A percentile compares a stretch with the other conserved stretches of the same genome.
Evolutionary conservation across 2,888 invertebrate species (phyloP).

Genomic region (Amphipoea oculea): DNA sequence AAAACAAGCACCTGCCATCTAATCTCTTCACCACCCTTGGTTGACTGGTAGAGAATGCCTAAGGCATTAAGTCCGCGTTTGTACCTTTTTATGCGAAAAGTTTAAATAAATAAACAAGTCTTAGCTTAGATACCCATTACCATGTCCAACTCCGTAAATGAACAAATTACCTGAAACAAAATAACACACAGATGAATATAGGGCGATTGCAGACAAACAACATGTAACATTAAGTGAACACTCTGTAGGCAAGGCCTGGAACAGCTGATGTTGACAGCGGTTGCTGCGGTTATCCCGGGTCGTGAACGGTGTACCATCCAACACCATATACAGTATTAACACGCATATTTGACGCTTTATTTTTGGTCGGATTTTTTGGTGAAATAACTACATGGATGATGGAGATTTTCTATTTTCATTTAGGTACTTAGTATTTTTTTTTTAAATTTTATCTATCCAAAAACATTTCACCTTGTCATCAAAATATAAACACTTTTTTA

Average conservation of each 20-base stretch:
- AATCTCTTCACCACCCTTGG: no score
- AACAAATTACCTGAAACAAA: conserved; percentile 66
- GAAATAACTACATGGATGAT: conserved; percentile 20
- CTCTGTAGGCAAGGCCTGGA: conserved; percentile 68
- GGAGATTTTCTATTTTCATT: background rate
- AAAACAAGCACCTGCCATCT: background rate
- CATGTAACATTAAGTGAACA: conserved; percentile 61
- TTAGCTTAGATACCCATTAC: conserved; percentile 48
- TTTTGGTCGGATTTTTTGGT: conserved; percentile 31
- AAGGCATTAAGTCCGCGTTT: no score
- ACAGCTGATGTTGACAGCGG: conserved; percentile 86
- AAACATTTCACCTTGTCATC: no score
- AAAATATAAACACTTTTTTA: background rate
- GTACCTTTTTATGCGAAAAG: no score
- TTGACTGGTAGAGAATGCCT: no score
- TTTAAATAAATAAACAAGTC: background rate
- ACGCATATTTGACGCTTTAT: conserved; percentile 56
- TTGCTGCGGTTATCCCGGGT: conserved; percentile 77
- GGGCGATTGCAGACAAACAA: conserved; percentile 50
- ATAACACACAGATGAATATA: conserved; percentile 50
- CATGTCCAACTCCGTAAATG: conserved; percentile 45
- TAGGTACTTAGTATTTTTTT: no score
- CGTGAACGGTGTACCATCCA: conserved; percentile 60
- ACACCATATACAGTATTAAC: conserved; percentile 66
- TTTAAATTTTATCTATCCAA: background rate